Evolutionary conservation across 64 coral and sea anemone species (phyloP), one percentile per base, ranked within the genome.

Genomic region (Astreopora myriophthalma): DNA sequence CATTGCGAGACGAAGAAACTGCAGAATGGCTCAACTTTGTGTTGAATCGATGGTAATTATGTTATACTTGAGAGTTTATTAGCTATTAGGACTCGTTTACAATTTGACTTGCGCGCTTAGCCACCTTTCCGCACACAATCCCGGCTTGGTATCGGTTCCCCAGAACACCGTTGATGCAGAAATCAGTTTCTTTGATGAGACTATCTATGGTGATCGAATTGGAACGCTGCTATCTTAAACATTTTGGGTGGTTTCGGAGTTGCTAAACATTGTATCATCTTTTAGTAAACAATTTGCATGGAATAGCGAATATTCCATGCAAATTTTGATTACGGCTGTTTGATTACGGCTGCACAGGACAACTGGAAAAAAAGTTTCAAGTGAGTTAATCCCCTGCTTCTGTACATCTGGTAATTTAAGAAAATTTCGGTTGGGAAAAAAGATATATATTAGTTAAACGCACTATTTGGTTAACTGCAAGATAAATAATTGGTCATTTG

Each of bases 21-120:
- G 91, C 89, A 1, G 96, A 98, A 55, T 98, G 96, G 96, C 42
- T 98, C 5, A 98, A 98, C 55, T 98, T 98, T 77, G 91, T 98
- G 37, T 72, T 98, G 14, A 98, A 98, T 58, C 83, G 96, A 84
- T 98, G 96, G 96, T 98, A 75, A 94, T 66, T 84, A 39, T 36
- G 20, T 60, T 34, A n/a, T n/a, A 2, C 29, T 60, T 19, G 14
- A 32, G 30, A 61, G 10, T n/a, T 35, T 8, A 60, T 35, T 61
- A 1, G 48, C 29, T 71, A 14, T 14, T 71, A 30, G 10, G 1
- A 28, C 1, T 71, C 27, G 62, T 28, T 35, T 60, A 22, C 19
- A 13, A 61, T 83, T 0, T 82, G n/a, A 34, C 10, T 10, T 23
- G 71, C 46, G 16, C 1, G 11, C 10, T 78, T 78, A 51, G 13